Conservation (phyloP, 2,888 invertebrate species). For the Pogonocherus hispidulus region DNA sequence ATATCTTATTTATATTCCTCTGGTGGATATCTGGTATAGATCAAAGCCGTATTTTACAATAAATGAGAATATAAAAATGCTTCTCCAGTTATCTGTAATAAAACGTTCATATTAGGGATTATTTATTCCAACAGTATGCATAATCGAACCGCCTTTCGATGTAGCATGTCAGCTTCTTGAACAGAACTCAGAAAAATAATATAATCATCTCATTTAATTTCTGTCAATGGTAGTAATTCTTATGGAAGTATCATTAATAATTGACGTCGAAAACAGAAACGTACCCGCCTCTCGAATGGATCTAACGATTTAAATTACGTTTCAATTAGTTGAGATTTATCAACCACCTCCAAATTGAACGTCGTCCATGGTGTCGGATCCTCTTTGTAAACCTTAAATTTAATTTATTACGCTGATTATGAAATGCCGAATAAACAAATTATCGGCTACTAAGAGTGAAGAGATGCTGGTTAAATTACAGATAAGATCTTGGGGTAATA, state of each 20-base stretch:
- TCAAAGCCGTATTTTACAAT: not conserved
- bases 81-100: constrained; percentile 7
- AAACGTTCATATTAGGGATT: constrained; percentile 11
- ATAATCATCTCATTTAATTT: constrained; percentile 9
- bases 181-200: not conserved
- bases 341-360: constrained; percentile 27
- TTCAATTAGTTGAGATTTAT: constrained; percentile 39
- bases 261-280: constrained; percentile 17
- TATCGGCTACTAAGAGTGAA: not conserved
- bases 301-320: constrained; percentile 31
- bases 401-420: not conserved
- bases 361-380: constrained; percentile 12
- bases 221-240: constrained; percentile 16
- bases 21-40: not conserved
- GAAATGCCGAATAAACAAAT: not conserved
- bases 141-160: constrained; percentile 7
- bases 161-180: not conserved
- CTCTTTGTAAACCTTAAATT: not conserved
- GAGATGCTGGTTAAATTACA: not conserved
- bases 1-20: not conserved
- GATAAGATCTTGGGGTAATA: not conserved
- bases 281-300: not conserved
- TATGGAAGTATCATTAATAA: constrained; percentile 16
- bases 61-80: constrained; percentile 4
- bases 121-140: constrained; percentile 2